A percentile compares a stretch with the other conserved stretches of the same genome.
phyloP scores from a whole-genome alignment of 2,113 vertebrate species.

The Romanogobio albipinnatus region DNA sequence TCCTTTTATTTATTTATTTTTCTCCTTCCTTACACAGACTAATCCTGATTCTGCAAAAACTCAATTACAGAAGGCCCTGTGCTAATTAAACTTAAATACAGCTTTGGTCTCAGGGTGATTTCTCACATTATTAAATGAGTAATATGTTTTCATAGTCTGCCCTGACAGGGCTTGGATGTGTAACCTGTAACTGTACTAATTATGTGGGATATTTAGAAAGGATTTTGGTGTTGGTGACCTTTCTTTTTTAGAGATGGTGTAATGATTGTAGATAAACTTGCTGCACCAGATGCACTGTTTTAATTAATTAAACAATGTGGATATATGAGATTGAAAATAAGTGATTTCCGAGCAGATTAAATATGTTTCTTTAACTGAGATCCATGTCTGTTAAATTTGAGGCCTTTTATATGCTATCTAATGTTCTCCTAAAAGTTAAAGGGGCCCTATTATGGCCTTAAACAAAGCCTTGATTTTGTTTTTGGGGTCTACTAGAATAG shows the following conservation, averaged over 20 bases:
- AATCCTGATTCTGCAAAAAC: conserved; percentile 51
- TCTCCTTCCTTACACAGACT: conserved; percentile 23
- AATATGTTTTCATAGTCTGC: conserved; percentile 37
- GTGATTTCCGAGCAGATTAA: background rate
- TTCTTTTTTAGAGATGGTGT: conserved; percentile 20
- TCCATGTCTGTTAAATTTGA: background rate
- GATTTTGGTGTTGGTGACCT: conserved; percentile 23
- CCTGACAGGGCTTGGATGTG: conserved; percentile 5
- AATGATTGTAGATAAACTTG: background rate
- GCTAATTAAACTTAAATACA: conserved; percentile 57
- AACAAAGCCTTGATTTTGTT: too few species aligned
- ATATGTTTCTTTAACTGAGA: background rate
- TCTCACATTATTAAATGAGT: conserved; percentile 57
- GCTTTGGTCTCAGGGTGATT: conserved; percentile 53
- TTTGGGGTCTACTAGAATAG: too few species aligned
- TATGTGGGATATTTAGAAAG: conserved; percentile 12
- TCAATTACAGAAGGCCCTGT: conserved; percentile 58
- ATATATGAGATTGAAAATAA: background rate
- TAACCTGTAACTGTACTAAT: conserved; percentile 33
- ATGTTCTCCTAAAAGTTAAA: background rate
- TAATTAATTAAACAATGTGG: background rate
- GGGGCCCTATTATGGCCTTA: too few species aligned
- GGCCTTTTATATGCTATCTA: background rate
- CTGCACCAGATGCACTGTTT: background rate
- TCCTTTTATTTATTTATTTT: conserved; percentile 44